Evolutionary conservation across 2,797 vertebrate species (phyloP), one percentile per base, ranked within the genome.

Genomic region (Lateolabrax maculatus): DNA sequence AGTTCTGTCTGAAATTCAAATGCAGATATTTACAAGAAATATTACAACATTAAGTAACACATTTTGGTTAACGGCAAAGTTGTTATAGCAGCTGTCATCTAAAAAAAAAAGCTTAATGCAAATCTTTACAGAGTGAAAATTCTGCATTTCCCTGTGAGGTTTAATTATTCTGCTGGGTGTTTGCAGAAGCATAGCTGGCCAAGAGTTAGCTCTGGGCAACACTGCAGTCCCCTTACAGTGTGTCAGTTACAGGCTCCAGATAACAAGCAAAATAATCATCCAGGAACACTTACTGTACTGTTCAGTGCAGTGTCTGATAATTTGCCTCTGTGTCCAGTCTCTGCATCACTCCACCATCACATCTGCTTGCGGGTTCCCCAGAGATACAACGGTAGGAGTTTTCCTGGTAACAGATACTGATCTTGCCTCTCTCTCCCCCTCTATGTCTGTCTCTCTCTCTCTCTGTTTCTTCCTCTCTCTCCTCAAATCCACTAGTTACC

Each of bases 281-380:
- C 39, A 63, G 69, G 44, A 65, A 81, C 65, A 92, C 91, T 93
- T 89, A 93, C 92, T 92, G 83, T 89, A 69, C 73, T 77, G 83
- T 51, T 90, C 71, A 89, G 57, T 79, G 75, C 84, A 29, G 80
- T 21, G 69, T 88, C 39, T 75, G 90, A 71, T 80, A 11, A 75
- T 81, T 31, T 81, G 57, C 68, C 56, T 81, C 69, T 58, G 84
- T 60, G 71, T 90, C 82, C 79, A 74, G 76, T 34, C 80, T 84
- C 85, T 83, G 87, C 90, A 93, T 92, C 87, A 84, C 84, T 86
- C 82, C 78, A 51, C n/a, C 85, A 61, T 71, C 84, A 86, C 85
- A 86, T 84, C 83, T 86, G 81, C 81, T 81, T 2, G 23, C 31
- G 15, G 85, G 71, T 86, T 65, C 85, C 80, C 76, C 79, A 56